Evolutionary conservation across 2,797 vertebrate genomes (phyloP), one percentile per base, ranked within the genome.

Genomic region (Chloroceryle amazona): DNA sequence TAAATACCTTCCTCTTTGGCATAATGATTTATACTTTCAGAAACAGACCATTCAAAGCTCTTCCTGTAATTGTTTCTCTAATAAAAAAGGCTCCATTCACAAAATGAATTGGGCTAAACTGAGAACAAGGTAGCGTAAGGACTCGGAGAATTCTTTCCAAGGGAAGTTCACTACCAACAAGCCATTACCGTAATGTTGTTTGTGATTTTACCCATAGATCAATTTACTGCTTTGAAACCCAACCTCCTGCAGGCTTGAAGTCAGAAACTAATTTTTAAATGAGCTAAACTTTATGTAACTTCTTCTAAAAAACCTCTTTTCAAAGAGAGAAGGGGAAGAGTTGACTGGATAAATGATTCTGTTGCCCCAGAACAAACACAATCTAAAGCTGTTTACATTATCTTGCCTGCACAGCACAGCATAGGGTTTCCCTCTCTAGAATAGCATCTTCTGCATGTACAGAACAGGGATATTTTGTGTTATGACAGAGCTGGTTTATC

Each of bases 401-500:
- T 86, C 75, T 81, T 87, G 16, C 74, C 47, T 71, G 47, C 33
- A 62, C 19, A 57, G 86, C 14, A 76, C 11, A 52, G 11, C 78
- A 10, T 4, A 83, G 81, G 25, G n/a, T 91, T 82, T 41, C 42
- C 61, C 81, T 74, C 82, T n/a, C 72, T 60, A 58, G 51, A 86
- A 79, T 52, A 95, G 73, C 75, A 73, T 58, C 49, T 6, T 79
- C 35, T 73, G 22, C 29, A 81, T 87, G 95, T 39, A 91, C 46
- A 86, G 54, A 95, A 57, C 3, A 79, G 29, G 68, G 39, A 47
- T 83, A 39, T 51, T 90, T 58, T 20, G 44, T 37, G 62, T 85
- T 92, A 78, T 89, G 85, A 91, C 42, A 96, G 74, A 88, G 26
- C 46, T 85, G 25, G 84, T 94, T 88, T 62, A 92, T 74, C 33